A percentile compares a stretch with the other conserved stretches of the same genome.
Conservation (phyloP, 2,888 invertebrate genomes). For the Homarus gammarus region DNA sequence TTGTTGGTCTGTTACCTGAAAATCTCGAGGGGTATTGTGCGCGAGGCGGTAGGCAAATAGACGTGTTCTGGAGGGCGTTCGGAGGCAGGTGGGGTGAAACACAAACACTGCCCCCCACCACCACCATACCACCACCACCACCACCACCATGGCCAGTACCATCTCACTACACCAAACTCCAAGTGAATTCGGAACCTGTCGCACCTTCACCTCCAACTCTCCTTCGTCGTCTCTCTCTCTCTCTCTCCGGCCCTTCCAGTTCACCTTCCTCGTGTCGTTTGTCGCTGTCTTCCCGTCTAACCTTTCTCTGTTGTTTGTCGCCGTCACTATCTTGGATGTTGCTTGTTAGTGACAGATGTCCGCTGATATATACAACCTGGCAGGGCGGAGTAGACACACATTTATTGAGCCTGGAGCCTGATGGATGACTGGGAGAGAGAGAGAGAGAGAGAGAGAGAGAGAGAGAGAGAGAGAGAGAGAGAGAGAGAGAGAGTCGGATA, state of each 20-base stretch:
- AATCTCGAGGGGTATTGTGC: constrained; percentile 50
- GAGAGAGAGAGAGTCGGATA: not conserved
- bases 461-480: constrained; percentile 23
- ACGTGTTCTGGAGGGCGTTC: constrained; percentile 42
- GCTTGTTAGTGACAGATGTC: too few relatives aligned
- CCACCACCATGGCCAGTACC: too few relatives aligned
- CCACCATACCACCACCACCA: too few relatives aligned
- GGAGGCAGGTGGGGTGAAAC: constrained; percentile 34
- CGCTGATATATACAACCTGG: too few relatives aligned
- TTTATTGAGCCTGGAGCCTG: too few relatives aligned
- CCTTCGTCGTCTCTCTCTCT: not conserved
- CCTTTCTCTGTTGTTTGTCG: too few relatives aligned
- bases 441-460: constrained; percentile 35
- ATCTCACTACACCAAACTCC: too few relatives aligned
- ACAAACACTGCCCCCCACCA: constrained; percentile 29
- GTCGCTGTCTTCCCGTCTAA: not conserved
- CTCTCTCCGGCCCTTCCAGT: too few relatives aligned
- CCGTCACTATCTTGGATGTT: too few relatives aligned
- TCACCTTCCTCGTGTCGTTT: not conserved
- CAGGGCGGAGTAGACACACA: too few relatives aligned
- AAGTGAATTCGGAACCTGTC: constrained; percentile 20
- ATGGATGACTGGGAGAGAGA: constrained; percentile 16
- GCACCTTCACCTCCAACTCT: not conserved
- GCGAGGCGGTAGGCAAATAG: constrained; percentile 48
- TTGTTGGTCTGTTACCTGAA: constrained; percentile 48